Conservation (phyloP, 2,888 invertebrate genomes). For the Unio delphinus region DNA sequence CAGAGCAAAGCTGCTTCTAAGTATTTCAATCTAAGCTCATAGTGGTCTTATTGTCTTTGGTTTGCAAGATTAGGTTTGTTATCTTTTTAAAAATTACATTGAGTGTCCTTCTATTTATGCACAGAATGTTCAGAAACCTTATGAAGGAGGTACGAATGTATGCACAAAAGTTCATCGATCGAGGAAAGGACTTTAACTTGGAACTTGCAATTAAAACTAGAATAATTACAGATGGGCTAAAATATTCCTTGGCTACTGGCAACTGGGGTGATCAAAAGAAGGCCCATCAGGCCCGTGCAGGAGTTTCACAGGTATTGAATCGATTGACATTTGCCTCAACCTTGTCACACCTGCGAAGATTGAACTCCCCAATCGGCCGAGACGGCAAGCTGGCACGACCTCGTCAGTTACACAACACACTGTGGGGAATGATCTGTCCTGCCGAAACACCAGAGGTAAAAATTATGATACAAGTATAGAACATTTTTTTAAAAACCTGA, state of each 20-base stretch:
- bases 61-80: too few species aligned
- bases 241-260: slow-evolving; percentile 98
- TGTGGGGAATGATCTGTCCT: slow-evolving; percentile 99
- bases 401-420: slow-evolving; percentile 97
- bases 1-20: too few species aligned
- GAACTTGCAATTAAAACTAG: slow-evolving; percentile 97
- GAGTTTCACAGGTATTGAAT: slow-evolving; percentile 98
- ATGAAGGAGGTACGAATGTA: slow-evolving; percentile 98
- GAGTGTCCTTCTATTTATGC: slow-evolving; percentile 16
- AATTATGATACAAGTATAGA: slow-evolving; percentile 72
- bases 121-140: slow-evolving; percentile 89
- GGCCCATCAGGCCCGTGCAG: slow-evolving; percentile 97
- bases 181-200: slow-evolving; percentile 98
- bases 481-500: too few species aligned
- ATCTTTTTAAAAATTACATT: too few species aligned
- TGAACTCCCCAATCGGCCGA: slow-evolving; percentile 98
- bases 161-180: slow-evolving; percentile 97
- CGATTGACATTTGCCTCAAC: slow-evolving; percentile 98
- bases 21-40: too few species aligned
- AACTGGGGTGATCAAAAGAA: slow-evolving; percentile 99
- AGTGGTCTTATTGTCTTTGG: too few species aligned
- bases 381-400: slow-evolving; percentile 99
- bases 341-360: slow-evolving; percentile 95
- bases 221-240: slow-evolving; percentile 96
- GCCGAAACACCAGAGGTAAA: slow-evolving; percentile 99